phyloP scores from a whole-genome alignment of 2,797 vertebrate species.

The Argyrosomus regius region DNA sequence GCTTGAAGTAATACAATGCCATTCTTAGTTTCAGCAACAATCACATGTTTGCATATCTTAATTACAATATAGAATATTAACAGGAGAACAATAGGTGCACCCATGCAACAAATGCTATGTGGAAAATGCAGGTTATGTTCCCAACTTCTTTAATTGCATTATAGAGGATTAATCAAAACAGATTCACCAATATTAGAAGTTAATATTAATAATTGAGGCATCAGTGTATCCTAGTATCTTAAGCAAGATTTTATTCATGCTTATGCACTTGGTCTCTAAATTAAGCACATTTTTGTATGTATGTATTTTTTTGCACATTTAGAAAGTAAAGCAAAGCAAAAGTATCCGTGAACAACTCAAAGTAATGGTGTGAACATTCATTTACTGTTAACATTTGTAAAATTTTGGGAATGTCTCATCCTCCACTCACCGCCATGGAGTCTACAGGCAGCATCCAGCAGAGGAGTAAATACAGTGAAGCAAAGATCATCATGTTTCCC shows the following conservation, averaged over 20 bases:
- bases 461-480: conserved; percentile 9
- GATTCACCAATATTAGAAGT: not conserved
- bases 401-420: not conserved
- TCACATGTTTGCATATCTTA: not conserved
- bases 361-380: not conserved
- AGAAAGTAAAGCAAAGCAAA: not conserved
- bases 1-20: not conserved
- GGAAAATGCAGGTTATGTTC: not conserved
- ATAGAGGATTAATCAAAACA: not conserved
- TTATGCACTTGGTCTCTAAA: not conserved
- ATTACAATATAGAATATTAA: not conserved
- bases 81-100: not conserved
- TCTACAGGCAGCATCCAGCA: conserved; percentile 8
- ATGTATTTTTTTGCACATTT: too few relatives aligned
- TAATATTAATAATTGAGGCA: not conserved
- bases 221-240: not conserved
- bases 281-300: not conserved
- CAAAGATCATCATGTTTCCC: conserved; percentile 17
- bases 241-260: not conserved
- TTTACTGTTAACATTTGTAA: not conserved
- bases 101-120: too few relatives aligned
- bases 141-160: not conserved
- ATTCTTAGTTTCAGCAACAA: not conserved
- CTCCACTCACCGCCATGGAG: conserved; percentile 26
- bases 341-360: not conserved